Conservation (phyloP, 1,140 invertebrate species). For the Theocolax elegans region DNA sequence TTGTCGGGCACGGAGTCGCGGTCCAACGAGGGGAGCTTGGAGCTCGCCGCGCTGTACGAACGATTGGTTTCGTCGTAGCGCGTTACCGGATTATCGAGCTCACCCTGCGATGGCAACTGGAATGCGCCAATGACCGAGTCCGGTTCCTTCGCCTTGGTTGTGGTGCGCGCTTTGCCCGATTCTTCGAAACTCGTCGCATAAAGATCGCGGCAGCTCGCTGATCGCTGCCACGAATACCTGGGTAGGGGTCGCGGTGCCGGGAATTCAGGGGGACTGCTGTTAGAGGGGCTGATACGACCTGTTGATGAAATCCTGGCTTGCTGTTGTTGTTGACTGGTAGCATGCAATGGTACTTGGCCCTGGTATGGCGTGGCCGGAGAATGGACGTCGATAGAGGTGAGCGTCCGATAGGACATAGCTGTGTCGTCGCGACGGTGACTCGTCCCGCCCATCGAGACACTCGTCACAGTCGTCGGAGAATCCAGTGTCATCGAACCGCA, state of each 20-base stretch:
- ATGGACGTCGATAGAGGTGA: conserved; percentile 69
- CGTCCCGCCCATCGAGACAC: conserved; percentile 66
- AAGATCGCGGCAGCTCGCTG: conserved; percentile 81
- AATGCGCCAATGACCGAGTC: conserved; percentile 48
- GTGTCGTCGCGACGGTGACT: conserved; percentile 68
- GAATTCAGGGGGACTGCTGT: conserved; percentile 66
- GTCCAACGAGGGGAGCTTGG: conserved; percentile 72
- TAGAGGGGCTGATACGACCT: conserved; percentile 70
- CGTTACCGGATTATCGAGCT: conserved; percentile 79
- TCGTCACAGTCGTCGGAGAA: conserved; percentile 70
- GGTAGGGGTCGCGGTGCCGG: conserved; percentile 64
- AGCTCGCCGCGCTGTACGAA: conserved; percentile 70
- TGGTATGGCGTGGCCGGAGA: conserved; percentile 66
- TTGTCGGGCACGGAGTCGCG: conserved; percentile 73
- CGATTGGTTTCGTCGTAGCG: conserved; percentile 79
- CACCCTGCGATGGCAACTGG: conserved; percentile 65
- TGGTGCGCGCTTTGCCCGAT: conserved; percentile 68
- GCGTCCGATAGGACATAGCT: conserved; percentile 68
- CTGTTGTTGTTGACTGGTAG: conserved; percentile 55
- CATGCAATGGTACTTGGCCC: conserved; percentile 58
- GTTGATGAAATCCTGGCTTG: conserved; percentile 64
- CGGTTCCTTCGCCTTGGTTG: conserved; percentile 15
- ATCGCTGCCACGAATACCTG: conserved; percentile 76
- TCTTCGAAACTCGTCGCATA: conserved; percentile 79
- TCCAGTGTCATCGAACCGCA: conserved; percentile 73